phyloP scores from a whole-genome alignment of 2,888 invertebrate species.

The Hermaeophaga mercurialis region DNA sequence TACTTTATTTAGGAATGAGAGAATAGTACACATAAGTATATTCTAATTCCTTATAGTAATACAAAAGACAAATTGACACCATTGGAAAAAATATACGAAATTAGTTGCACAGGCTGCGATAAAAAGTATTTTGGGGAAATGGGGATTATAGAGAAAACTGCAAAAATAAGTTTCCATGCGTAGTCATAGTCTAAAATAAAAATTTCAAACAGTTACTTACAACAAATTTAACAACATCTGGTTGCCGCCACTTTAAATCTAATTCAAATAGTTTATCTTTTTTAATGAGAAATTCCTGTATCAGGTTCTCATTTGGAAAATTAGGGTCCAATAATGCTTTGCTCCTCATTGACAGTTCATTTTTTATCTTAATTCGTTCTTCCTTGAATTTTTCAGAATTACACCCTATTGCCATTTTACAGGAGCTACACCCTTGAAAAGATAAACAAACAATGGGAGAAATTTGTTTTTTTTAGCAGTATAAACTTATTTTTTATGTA shows the following conservation, averaged over 20 bases:
- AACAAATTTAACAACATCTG: conserved; percentile 72
- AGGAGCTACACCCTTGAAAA: conserved; percentile 65
- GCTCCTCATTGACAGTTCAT: conserved; percentile 70
- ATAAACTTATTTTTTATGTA: too few species aligned
- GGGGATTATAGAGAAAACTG: too few species aligned
- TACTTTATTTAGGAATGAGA: too few species aligned
- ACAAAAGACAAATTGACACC: too few species aligned
- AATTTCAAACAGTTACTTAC: conserved; percentile 58
- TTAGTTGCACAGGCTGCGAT: too few species aligned
- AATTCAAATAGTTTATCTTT: conserved; percentile 62
- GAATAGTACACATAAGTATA: too few species aligned
- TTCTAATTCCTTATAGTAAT: too few species aligned
- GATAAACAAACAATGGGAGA: background rate
- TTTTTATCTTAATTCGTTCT: conserved; percentile 67
- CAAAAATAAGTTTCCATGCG: too few species aligned
- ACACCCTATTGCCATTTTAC: conserved; percentile 68
- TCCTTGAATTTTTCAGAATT: conserved; percentile 65
- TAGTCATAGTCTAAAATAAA: too few species aligned
- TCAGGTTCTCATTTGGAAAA: conserved; percentile 76
- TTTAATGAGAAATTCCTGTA: conserved; percentile 72
- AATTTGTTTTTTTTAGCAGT: too few species aligned
- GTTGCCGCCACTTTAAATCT: conserved; percentile 67
- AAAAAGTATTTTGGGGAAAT: too few species aligned
- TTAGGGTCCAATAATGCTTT: conserved; percentile 67
- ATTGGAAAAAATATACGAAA: too few species aligned